Conservation (phyloP, 2,113 vertebrate genomes). For the Azemiops feae region DNA sequence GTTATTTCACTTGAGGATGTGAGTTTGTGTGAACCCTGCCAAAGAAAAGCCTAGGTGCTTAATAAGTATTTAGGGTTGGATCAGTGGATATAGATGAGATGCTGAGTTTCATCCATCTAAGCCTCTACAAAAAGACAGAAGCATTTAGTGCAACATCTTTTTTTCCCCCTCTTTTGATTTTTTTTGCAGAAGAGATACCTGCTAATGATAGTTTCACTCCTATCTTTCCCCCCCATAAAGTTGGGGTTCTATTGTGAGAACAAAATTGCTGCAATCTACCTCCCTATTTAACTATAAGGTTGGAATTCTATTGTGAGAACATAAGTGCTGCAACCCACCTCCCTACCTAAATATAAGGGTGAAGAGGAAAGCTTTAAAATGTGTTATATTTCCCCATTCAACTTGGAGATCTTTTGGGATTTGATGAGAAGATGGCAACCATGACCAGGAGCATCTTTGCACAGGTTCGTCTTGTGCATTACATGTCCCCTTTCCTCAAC, state of each 20-base stretch:
- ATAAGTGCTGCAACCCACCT: neutral
- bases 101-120: neutral
- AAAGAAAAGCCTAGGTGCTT: neutral
- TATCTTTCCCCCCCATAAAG: neutral
- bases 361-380: neutral
- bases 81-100: neutral
- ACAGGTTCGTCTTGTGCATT: neutral
- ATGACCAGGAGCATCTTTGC: neutral
- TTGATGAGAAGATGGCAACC: neutral
- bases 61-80: neutral
- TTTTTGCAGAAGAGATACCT: neutral
- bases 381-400: neutral
- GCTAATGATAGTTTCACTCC: neutral
- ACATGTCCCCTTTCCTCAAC: neutral
- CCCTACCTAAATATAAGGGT: neutral
- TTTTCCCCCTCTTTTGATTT: neutral
- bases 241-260: neutral
- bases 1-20: neutral
- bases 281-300: neutral
- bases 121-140: neutral
- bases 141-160: neutral
- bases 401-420: neutral
- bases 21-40: neutral
- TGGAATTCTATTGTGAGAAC: neutral
- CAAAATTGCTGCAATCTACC: neutral